Evolutionary conservation across 2,888 invertebrate species (phyloP).

Genomic region (Drosophila histrio): DNA sequence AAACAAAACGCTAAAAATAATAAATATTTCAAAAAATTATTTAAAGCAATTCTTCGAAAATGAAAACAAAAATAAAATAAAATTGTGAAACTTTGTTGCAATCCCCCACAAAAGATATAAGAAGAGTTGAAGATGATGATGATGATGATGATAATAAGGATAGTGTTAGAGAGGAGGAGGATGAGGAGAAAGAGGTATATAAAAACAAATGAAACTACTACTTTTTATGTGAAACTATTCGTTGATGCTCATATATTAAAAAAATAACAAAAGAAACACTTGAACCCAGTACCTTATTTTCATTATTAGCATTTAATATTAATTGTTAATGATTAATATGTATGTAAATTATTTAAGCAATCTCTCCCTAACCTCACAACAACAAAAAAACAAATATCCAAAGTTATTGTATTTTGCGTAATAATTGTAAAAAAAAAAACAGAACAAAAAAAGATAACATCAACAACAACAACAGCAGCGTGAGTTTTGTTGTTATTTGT

Average conservation of each 20-base stretch:
- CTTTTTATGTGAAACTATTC: conserved; percentile 69
- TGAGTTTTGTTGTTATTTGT: conserved; percentile 72
- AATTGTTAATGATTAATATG: conserved; percentile 76
- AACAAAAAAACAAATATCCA: conserved; percentile 42
- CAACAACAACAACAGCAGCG: conserved; percentile 50
- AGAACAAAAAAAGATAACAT: conserved; percentile 22
- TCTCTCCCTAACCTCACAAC: conserved; percentile 9
- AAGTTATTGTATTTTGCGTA: conserved; percentile 74
- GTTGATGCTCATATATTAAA: conserved; percentile 70
- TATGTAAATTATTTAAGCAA: conserved; percentile 75
- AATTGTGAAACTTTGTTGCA: conserved; percentile 70
- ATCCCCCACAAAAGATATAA: conserved; percentile 49
- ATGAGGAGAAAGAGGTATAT: conserved; percentile 16
- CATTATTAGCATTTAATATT: conserved; percentile 78
- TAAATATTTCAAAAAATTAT: conserved; percentile 26
- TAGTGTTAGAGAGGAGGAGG: conserved; percentile 44
- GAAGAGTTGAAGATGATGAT: conserved; percentile 18
- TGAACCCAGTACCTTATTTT: conserved; percentile 84
- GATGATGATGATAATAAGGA: conserved; percentile 34
- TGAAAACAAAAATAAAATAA: conserved; percentile 14
- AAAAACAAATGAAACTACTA: conserved; percentile 35
- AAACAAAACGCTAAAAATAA: conserved; percentile 32
- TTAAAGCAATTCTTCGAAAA: conserved; percentile 22
- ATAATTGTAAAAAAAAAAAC: background rate
- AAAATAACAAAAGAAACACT: conserved; percentile 66